phyloP scores from a whole-genome alignment of 2,113 vertebrate species.

The Ahaetulla prasina region DNA sequence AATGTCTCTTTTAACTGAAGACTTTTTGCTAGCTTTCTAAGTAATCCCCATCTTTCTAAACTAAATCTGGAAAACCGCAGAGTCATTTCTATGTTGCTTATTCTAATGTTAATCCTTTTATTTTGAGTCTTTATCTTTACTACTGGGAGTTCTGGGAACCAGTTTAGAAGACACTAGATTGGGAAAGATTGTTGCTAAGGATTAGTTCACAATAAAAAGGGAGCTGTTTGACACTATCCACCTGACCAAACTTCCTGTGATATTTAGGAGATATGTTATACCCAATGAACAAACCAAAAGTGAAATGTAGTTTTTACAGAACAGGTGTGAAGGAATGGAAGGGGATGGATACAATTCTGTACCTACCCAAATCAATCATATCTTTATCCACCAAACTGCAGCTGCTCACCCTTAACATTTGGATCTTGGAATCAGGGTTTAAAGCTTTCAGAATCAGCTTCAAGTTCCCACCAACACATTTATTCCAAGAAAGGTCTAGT shows the following conservation, averaged over 20 bases:
- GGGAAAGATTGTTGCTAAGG: not conserved
- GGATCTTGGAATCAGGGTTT: conserved; percentile 66
- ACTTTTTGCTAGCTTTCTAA: not conserved
- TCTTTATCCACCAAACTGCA: conserved; percentile 81
- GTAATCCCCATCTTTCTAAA: not conserved
- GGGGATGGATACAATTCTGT: conserved; percentile 24
- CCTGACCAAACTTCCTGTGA: not conserved
- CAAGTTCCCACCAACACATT: conserved; percentile 81
- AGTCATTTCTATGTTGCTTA: not conserved
- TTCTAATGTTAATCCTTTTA: not conserved
- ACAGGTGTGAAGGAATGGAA: not conserved
- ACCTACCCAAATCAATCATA: conserved; percentile 75
- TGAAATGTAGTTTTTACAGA: not conserved
- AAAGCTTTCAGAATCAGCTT: conserved; percentile 74
- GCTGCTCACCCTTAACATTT: conserved; percentile 83
- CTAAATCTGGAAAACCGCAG: not conserved
- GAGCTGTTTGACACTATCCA: not conserved
- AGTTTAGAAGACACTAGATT: not conserved
- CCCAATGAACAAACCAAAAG: not conserved
- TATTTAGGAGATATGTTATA: not conserved
- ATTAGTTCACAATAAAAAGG: not conserved
- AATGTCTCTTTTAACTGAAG: not conserved
- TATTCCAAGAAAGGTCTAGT: conserved; percentile 87
- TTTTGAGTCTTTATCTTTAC: not conserved
- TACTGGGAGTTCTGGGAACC: not conserved